These are phyloP conservation scores for Drosophila mayri DNA, from an alignment of 1,140 invertebrate genomes.

Conservation along the genomic window DNA sequence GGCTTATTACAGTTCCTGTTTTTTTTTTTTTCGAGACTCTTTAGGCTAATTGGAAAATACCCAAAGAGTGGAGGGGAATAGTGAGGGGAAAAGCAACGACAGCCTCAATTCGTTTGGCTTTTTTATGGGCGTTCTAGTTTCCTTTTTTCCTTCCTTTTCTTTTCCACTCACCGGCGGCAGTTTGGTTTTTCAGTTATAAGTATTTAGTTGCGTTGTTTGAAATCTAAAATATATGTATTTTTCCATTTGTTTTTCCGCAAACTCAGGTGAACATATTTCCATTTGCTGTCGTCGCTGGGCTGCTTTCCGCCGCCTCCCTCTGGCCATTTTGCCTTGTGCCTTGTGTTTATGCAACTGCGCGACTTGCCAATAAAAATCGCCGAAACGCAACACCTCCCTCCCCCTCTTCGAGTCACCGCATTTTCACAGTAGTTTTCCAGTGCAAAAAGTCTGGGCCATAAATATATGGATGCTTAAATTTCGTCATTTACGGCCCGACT, in stretches of 20 bases:
- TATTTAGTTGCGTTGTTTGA: constrained; percentile 27
- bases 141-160: constrained; percentile 11
- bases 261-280: constrained; percentile 56
- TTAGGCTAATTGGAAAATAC: constrained; percentile 62
- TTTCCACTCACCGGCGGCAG: not conserved
- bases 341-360: constrained; percentile 77
- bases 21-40: not conserved
- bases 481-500: constrained; percentile 78
- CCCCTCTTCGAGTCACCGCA: not conserved
- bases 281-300: constrained; percentile 39
- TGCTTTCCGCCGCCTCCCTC: not conserved
- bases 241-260: not conserved
- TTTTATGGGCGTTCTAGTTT: constrained; percentile 75
- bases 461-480: constrained; percentile 82
- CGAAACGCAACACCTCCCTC: constrained; percentile 36
- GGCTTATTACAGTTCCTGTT: no score
- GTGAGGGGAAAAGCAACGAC: constrained; percentile 15
- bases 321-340: constrained; percentile 5
- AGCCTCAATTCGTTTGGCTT: constrained; percentile 63
- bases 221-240: constrained; percentile 25
- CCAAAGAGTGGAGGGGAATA: constrained; percentile 20
- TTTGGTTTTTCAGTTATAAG: constrained; percentile 42
- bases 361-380: constrained; percentile 74
- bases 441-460: constrained; percentile 82
- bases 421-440: constrained; percentile 65